Conservation (phyloP, 2,113 vertebrate species). For the Xerus inauris region DNA sequence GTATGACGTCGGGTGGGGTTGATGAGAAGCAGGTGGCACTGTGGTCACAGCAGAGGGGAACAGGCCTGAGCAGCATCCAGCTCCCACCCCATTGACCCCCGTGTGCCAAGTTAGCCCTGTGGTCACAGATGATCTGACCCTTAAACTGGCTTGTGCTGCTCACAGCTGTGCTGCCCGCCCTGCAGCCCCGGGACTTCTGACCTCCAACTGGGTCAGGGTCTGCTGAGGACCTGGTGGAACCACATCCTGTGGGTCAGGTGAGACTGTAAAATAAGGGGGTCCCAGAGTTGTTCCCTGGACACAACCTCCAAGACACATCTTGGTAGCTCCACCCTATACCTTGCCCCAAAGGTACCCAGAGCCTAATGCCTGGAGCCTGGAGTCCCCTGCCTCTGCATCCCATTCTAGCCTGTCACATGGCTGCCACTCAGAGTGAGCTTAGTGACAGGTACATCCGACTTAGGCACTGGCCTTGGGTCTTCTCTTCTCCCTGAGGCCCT, state of each 20-base stretch:
- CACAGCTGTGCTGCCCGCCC: background rate
- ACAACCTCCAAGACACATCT: too few species aligned
- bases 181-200: background rate
- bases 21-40: background rate
- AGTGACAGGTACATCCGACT: too few species aligned
- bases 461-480: background rate
- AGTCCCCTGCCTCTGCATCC: background rate
- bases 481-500: too few species aligned
- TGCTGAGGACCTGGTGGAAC: too few species aligned
- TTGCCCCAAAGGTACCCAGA: too few species aligned
- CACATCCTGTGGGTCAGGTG: rapidly evolving
- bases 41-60: rapidly evolving
- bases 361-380: too few species aligned
- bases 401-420: too few species aligned
- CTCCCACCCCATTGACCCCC: rapidly evolving
- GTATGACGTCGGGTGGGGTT: rapidly evolving
- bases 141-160: rapidly evolving
- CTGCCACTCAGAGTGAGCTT: background rate
- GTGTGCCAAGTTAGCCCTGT: too few species aligned
- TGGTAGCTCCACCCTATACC: background rate
- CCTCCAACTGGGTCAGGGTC: background rate
- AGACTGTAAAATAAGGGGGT: background rate
- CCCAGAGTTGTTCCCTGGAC: background rate
- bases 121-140: rapidly evolving
- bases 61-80: rapidly evolving